Evolutionary conservation across 2,888 invertebrate genomes (phyloP).

Genomic region (Leptura quadrifasciata): DNA sequence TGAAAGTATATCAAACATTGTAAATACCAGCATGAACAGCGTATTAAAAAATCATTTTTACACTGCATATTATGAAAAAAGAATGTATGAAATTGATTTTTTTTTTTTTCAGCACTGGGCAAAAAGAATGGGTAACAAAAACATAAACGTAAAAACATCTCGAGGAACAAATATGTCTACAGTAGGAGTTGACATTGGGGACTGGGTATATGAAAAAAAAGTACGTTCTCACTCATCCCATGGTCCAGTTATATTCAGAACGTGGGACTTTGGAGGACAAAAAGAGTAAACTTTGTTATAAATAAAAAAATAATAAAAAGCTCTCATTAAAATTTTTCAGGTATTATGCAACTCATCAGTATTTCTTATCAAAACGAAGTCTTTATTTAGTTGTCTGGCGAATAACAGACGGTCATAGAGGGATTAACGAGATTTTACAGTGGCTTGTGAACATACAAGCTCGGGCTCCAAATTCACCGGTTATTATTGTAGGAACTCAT

Average conservation of each 20-base stretch:
- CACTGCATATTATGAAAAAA: too few species aligned
- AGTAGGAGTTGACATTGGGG: slow-evolving; percentile 97
- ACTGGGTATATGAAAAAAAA: slow-evolving; percentile 94
- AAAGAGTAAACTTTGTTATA: slow-evolving; percentile 81
- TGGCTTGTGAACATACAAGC: slow-evolving; percentile 98
- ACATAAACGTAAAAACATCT: slow-evolving; percentile 84
- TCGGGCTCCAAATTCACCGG: slow-evolving; percentile 96
- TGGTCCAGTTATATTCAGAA: slow-evolving; percentile 92
- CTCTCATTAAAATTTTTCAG: slow-evolving; percentile 66
- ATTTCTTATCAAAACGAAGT: slow-evolving; percentile 96
- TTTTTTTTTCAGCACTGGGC: slow-evolving; percentile 87
- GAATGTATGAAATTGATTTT: too few species aligned
- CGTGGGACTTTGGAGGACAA: slow-evolving; percentile 99
- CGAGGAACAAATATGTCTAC: slow-evolving; percentile 92
- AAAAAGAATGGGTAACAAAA: slow-evolving; percentile 94
- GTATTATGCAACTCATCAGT: slow-evolving; percentile 99
- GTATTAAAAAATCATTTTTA: too few species aligned
- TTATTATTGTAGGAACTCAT: slow-evolving; percentile 97
- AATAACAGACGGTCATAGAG: slow-evolving; percentile 92
- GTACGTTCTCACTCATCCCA: slow-evolving; percentile 83
- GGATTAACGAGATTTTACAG: slow-evolving; percentile 91
- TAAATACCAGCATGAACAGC: too few species aligned
- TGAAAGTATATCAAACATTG: too few species aligned
- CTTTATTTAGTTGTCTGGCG: slow-evolving; percentile 97
- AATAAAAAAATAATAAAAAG: background rate